Evolutionary conservation across 2,888 invertebrate species (phyloP).

Genomic region (Eupithecia pulchellata): DNA sequence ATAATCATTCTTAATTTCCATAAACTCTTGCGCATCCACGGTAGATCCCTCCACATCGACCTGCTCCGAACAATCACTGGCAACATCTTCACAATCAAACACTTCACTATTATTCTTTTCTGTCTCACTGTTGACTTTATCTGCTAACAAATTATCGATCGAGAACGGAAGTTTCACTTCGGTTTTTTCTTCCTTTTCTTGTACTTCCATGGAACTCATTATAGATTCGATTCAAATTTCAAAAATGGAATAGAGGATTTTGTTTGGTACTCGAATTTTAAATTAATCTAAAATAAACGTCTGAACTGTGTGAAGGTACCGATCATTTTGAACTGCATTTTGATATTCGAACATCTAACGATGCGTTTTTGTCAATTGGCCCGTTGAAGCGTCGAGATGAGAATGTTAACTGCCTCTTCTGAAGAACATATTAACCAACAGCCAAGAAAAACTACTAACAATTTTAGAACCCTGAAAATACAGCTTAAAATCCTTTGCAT

Average conservation of each 20-base stretch:
- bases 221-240: neutral
- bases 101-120: constrained; percentile 51
- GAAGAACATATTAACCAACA: constrained; percentile 67
- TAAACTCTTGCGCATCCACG: constrained; percentile 66
- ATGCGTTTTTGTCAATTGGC: constrained; percentile 83
- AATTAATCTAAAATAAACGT: constrained; percentile 5
- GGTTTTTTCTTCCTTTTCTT: constrained; percentile 60
- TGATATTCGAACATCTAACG: constrained; percentile 72
- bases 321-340: constrained; percentile 46
- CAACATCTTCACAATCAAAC: constrained; percentile 62
- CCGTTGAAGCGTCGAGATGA: constrained; percentile 71
- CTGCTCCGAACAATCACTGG: constrained; percentile 69
- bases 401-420: constrained; percentile 78
- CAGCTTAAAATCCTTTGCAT: constrained; percentile 52
- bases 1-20: constrained; percentile 66
- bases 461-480: constrained; percentile 47
- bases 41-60: constrained; percentile 75
- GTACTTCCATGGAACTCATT: constrained; percentile 55
- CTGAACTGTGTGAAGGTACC: constrained; percentile 1
- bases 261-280: neutral
- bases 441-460: constrained; percentile 26
- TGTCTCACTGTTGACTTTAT: constrained; percentile 61
- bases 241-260: neutral
- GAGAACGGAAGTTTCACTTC: constrained; percentile 75
- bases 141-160: constrained; percentile 74